A percentile compares a stretch with the other conserved stretches of the same genome.
These are phyloP conservation scores for Fragum sueziense DNA, from an alignment of 2,888 invertebrate genomes.

Conservation along the genomic window DNA sequence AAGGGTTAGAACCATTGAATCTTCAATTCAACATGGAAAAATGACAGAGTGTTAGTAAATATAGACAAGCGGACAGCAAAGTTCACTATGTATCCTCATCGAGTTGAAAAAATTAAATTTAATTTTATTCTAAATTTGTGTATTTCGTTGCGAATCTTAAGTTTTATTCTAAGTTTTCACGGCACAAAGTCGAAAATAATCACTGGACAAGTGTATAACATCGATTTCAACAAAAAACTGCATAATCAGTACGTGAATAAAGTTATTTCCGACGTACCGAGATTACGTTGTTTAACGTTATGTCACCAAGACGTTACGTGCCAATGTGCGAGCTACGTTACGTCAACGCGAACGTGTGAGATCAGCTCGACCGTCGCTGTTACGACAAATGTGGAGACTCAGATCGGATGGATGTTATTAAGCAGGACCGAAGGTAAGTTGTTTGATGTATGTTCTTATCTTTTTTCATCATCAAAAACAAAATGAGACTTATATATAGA, in stretches of 20 bases:
- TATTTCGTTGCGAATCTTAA: no score
- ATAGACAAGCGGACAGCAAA: neutral
- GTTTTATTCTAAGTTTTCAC: no score
- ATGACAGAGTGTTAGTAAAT: no score
- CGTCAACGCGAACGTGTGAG: neutral
- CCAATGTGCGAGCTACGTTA: neutral
- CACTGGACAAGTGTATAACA: neutral
- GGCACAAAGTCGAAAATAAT: neutral
- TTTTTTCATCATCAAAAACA: no score
- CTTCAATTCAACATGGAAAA: no score
- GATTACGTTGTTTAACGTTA: neutral
- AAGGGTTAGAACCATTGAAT: neutral
- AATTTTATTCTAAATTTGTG: no score
- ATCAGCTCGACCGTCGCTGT: neutral
- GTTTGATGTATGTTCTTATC: no score
- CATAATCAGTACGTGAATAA: neutral
- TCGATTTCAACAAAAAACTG: neutral
- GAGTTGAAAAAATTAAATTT: neutral
- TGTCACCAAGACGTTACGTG: neutral
- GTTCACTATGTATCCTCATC: neutral
- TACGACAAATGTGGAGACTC: neutral
- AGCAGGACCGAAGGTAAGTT: neutral
- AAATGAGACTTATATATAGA: no score
- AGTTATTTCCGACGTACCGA: neutral
- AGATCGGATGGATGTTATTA: neutral